A percentile compares a stretch with the other conserved stretches of the same genome.
Conservation (phyloP, 2,113 vertebrate species). For the Etheostoma cragini region DNA sequence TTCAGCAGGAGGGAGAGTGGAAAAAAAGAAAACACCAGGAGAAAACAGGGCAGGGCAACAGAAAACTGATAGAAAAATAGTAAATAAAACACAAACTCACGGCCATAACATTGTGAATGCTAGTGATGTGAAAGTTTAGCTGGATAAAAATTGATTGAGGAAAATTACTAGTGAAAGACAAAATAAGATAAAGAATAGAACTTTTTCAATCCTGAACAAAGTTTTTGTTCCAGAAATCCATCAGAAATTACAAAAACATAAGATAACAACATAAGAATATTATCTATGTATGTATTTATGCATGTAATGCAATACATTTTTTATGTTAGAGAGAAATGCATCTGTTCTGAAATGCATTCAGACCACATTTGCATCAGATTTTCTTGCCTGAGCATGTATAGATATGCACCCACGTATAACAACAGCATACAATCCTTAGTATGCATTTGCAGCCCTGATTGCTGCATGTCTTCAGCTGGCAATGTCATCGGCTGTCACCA, state of each 20-base stretch:
- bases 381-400: not conserved
- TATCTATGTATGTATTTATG: too few species aligned
- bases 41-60: too few species aligned
- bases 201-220: too few species aligned
- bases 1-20: too few species aligned
- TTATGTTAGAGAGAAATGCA: not conserved
- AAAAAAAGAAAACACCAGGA: too few species aligned
- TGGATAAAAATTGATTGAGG: not conserved
- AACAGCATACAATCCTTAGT: too few species aligned
- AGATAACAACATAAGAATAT: too few species aligned
- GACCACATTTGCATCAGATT: not conserved
- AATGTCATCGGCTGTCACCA: constrained; percentile 31
- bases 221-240: too few species aligned
- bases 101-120: not conserved
- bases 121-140: not conserved
- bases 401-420: not conserved
- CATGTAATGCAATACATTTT: not conserved
- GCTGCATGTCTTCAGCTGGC: not conserved
- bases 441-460: not conserved
- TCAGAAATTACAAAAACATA: too few species aligned
- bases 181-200: too few species aligned
- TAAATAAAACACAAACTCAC: too few species aligned
- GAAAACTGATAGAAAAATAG: too few species aligned
- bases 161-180: not conserved
- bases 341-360: not conserved